These are phyloP conservation scores for Probaryconus sp. DNA, from an alignment of 1,140 invertebrate genomes.

Conservation along the genomic window DNA sequence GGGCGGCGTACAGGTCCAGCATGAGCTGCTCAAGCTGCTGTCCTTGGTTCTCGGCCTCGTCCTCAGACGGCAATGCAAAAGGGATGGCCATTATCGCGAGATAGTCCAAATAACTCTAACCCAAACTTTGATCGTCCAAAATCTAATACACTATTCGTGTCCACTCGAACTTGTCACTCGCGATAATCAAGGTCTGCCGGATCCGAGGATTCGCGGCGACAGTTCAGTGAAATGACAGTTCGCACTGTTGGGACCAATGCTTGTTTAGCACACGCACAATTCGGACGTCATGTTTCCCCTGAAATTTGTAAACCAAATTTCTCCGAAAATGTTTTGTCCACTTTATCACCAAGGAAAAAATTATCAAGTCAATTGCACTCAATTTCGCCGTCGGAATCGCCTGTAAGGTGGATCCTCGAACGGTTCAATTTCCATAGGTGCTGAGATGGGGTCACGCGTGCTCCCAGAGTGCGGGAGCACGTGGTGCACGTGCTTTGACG, in stretches of 20 bases:
- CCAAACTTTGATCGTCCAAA: not conserved
- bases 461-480: conserved; percentile 21
- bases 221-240: conserved; percentile 15
- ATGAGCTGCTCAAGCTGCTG: conserved; percentile 74
- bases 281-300: conserved; percentile 31
- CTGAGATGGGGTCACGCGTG: conserved; percentile 37
- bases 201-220: conserved; percentile 26
- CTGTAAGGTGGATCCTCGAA: conserved; percentile 73
- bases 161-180: conserved; percentile 18
- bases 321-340: no score
- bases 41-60: conserved; percentile 69
- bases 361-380: conserved; percentile 38
- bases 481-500: conserved; percentile 35
- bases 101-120: conserved; percentile 10
- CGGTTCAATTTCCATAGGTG: conserved; percentile 75
- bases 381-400: conserved; percentile 67
- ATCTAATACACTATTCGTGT: not conserved
- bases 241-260: conserved; percentile 23
- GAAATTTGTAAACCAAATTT: no score
- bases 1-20: conserved; percentile 71
- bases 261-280: conserved; percentile 12
- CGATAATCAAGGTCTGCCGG: conserved; percentile 9
- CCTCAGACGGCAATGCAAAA: conserved; percentile 70
- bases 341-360: no score
- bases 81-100: conserved; percentile 71